Evolutionary conservation across 2,888 invertebrate species (phyloP).

Genomic region (Lasioglossum villosulum): DNA sequence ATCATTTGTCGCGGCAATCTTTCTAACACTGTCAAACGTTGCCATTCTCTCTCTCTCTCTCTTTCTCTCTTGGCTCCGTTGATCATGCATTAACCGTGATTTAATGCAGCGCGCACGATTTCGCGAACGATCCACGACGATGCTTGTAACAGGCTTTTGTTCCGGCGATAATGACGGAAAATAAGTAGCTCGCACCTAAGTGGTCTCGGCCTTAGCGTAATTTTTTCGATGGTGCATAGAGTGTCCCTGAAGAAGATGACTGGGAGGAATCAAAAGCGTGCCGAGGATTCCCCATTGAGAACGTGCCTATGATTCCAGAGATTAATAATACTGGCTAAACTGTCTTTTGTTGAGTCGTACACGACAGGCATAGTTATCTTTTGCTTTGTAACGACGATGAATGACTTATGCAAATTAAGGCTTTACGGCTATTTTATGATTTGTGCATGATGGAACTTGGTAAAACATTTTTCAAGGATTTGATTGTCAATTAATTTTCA

Average conservation of each 20-base stretch:
- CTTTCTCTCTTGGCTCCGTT: not conserved
- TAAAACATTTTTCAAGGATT: not conserved
- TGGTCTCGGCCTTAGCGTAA: not conserved
- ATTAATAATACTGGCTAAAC: not conserved
- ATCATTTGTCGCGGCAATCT: slow-evolving; percentile 56
- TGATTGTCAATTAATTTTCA: no score
- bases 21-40: slow-evolving; percentile 55
- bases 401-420: not conserved
- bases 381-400: not conserved
- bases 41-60: not conserved
- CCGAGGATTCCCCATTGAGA: not conserved
- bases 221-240: not conserved
- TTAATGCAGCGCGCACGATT: slow-evolving; percentile 39
- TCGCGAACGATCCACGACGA: slow-evolving; percentile 23
- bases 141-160: slow-evolving; percentile 45
- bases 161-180: slow-evolving; percentile 10
- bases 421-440: not conserved
- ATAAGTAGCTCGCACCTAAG: slow-evolving; percentile 8
- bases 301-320: not conserved
- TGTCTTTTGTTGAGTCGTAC: not conserved
- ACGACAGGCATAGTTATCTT: not conserved
- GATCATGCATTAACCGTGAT: slow-evolving; percentile 36
- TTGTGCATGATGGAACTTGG: not conserved
- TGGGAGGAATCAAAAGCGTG: not conserved
- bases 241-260: not conserved